Evolutionary conservation across 2,797 vertebrate genomes (phyloP), one percentile per base, ranked within the genome.

Genomic region (Vipera latastei): DNA sequence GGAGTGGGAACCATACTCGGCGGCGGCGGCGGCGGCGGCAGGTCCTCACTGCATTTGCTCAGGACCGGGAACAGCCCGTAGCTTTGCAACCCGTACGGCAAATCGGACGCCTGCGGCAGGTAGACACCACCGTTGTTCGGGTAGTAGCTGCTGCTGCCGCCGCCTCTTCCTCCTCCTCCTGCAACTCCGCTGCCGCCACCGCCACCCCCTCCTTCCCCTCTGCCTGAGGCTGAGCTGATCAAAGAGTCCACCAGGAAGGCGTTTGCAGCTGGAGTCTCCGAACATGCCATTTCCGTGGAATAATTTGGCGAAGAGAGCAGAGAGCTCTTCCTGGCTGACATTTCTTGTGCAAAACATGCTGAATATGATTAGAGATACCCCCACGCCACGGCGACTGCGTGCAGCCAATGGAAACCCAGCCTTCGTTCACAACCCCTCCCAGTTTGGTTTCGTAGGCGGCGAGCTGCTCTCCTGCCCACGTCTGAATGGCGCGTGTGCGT

Each of bases 271-370:
- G 99, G 98, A 97, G 98, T 99, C 98, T 99, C 99, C 96, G 99
- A 99, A 98, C 99, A 99, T 99, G 99, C 99, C 99, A 99, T 99
- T 98, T 98, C 98, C 97, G 98, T 98, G 98, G 98, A 98, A 98
- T 98, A 99, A 99, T 99, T 98, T 98, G 99, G 98, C 98, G 99
- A 98, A 98, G 98, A 98, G 98, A 99, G 98, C 98, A 98, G 98
- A 99, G 98, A 99, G 98, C 98, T 98, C 98, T 99, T 98, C 98
- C 98, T 99, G 99, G 99, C 99, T 99, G 99, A 99, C 99, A 99
- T 99, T 99, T 99, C 99, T 99, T 99, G 99, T 98, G 98, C 98
- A 99, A 99, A 99, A 99, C 99, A 99, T 99, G 98, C 98, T 98
- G 99, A 99, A 99, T 99, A 99, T 99, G 99, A 99, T 99, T 99